These are phyloP conservation scores for Drosophila infuscata DNA, from an alignment of 2,888 invertebrate genomes.

Conservation along the genomic window DNA sequence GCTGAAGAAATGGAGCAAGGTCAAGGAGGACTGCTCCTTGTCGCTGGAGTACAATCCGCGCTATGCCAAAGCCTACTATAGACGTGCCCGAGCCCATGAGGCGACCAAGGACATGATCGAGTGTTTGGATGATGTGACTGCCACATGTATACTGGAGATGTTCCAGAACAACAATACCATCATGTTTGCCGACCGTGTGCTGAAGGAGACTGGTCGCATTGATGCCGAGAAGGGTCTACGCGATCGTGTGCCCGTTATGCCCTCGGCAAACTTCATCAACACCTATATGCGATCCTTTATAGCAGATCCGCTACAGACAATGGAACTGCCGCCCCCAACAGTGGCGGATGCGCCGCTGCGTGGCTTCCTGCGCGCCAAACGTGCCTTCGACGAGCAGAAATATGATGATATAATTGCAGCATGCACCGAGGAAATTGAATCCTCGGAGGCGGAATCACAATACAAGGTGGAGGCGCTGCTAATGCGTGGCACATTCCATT, in stretches of 20 bases:
- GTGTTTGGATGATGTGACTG: constrained; percentile 96
- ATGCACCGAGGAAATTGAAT: constrained; percentile 92
- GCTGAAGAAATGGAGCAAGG: constrained; percentile 92
- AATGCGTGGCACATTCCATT: constrained; percentile 93
- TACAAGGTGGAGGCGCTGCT: constrained; percentile 90
- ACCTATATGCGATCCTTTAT: constrained; percentile 95
- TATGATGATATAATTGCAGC: constrained; percentile 92
- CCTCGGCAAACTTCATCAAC: constrained; percentile 94
- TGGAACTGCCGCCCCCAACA: constrained; percentile 82
- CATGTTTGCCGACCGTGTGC: constrained; percentile 93
- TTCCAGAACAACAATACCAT: constrained; percentile 93
- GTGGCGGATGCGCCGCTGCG: constrained; percentile 75
- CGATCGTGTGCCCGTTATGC: constrained; percentile 90
- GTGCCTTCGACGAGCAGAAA: constrained; percentile 89
- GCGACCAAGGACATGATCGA: constrained; percentile 91
- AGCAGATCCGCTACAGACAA: constrained; percentile 91
- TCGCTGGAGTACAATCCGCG: constrained; percentile 93
- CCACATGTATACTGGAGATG: constrained; percentile 95
- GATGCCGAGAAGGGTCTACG: constrained; percentile 92
- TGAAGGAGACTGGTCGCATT: constrained; percentile 89
- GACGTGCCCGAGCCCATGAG: constrained; percentile 94
- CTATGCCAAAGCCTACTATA: constrained; percentile 94
- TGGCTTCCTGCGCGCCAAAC: constrained; percentile 90
- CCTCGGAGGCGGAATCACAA: constrained; percentile 87
- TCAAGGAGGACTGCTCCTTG: constrained; percentile 94